Conservation (phyloP, 2,113 vertebrate genomes). For the Pelobates fuscus region DNA sequence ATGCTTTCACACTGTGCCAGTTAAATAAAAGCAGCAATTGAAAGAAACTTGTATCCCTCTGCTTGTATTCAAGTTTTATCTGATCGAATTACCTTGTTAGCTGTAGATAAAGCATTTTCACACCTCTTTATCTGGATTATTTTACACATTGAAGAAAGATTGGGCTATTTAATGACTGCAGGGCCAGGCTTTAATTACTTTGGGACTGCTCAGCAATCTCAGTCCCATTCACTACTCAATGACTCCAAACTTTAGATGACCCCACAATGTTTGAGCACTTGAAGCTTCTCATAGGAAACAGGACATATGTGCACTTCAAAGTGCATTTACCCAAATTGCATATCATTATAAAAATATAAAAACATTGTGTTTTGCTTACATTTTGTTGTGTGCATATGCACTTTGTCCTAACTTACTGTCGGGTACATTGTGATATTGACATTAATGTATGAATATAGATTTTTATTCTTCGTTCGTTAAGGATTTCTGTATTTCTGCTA, state of each 20-base stretch:
- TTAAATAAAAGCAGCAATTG: background rate
- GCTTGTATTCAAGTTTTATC: background rate
- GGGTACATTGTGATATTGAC: too few species aligned
- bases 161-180: background rate
- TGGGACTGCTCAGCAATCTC: background rate
- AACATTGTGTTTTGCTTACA: too few species aligned
- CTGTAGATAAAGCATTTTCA: constrained; percentile 6
- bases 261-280: constrained; percentile 17
- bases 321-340: too few species aligned
- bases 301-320: too few species aligned
- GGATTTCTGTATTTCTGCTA: too few species aligned
- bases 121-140: background rate
- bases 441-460: too few species aligned
- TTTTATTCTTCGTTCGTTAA: too few species aligned
- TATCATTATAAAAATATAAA: too few species aligned
- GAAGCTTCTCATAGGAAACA: constrained; percentile 15
- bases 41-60: background rate
- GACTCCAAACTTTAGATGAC: constrained; percentile 23
- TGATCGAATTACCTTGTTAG: constrained; percentile 17
- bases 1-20: too few species aligned
- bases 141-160: background rate
- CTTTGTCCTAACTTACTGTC: too few species aligned
- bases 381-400: too few species aligned
- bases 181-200: constrained; percentile 6
- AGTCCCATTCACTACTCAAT: constrained; percentile 15